These are phyloP conservation scores for Bagarius yarrelli DNA, from an alignment of 2,113 vertebrate genomes.

Conservation along the genomic window DNA sequence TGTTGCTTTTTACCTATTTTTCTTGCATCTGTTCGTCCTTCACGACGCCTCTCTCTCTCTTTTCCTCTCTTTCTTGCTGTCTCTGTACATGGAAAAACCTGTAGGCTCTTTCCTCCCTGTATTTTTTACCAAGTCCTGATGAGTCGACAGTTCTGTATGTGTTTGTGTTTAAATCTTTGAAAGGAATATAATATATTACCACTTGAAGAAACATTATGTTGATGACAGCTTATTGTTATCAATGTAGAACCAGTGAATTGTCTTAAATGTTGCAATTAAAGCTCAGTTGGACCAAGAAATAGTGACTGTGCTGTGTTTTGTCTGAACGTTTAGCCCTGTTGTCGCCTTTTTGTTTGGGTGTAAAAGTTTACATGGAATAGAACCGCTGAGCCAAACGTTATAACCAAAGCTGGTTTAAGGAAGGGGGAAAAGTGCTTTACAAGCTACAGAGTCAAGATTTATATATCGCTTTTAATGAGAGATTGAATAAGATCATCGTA, in stretches of 20 bases:
- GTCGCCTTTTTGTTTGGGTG: too few species aligned
- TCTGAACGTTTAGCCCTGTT: neutral
- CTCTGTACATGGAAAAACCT: conserved; percentile 42
- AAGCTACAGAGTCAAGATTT: too few species aligned
- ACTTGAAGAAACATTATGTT: conserved; percentile 53
- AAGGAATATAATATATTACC: conserved; percentile 68
- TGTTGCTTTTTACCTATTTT: conserved; percentile 24
- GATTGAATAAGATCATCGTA: too few species aligned
- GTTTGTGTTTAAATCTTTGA: conserved; percentile 56
- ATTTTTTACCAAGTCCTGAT: conserved; percentile 49
- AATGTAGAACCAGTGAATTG: conserved; percentile 73
- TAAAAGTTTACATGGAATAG: too few species aligned
- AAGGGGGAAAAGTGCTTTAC: too few species aligned
- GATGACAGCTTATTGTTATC: conserved; percentile 68
- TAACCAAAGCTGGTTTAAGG: too few species aligned
- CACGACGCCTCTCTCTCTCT: neutral
- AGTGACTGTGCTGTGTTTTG: neutral
- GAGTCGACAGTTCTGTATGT: conserved; percentile 47
- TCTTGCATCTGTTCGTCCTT: neutral
- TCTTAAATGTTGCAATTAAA: conserved; percentile 77
- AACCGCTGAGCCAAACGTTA: too few species aligned
- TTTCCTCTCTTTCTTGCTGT: neutral
- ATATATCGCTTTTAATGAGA: too few species aligned
- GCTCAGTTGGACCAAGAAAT: conserved; percentile 70
- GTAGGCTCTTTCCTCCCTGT: conserved; percentile 33